phyloP scores from a whole-genome alignment of 2,888 invertebrate genomes.

The Hymenopus coronatus region DNA sequence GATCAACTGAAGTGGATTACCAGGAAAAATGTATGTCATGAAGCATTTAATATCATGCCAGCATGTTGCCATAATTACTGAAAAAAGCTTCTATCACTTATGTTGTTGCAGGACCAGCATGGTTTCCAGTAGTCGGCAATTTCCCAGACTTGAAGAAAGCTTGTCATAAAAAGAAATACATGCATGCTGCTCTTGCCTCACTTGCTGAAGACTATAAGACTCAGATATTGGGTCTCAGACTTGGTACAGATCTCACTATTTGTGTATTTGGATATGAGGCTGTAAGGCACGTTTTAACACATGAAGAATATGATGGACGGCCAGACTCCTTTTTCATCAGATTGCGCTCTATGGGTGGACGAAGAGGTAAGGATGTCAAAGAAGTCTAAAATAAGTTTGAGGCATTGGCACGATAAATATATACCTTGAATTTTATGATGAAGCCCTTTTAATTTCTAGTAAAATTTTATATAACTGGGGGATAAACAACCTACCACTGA shows the following conservation, averaged over 20 bases:
- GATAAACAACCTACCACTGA: no score
- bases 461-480: no score
- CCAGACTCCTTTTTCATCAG: constrained; percentile 65
- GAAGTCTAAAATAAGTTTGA: no score
- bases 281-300: constrained; percentile 53
- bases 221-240: constrained; percentile 55
- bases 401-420: no score
- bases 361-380: constrained; percentile 28
- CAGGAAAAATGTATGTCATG: no score
- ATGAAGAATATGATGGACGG: constrained; percentile 61
- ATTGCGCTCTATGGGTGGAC: constrained; percentile 61
- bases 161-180: constrained; percentile 47
- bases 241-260: constrained; percentile 54
- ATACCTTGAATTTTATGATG: no score
- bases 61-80: no score
- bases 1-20: no score
- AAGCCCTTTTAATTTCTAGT: no score
- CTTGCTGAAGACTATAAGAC: constrained; percentile 52
- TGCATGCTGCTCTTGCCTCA: constrained; percentile 52
- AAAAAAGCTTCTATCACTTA: not conserved
- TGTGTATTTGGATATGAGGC: constrained; percentile 54
- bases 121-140: constrained; percentile 51
- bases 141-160: constrained; percentile 44
- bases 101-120: constrained; percentile 47
- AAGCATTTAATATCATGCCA: no score